These are phyloP conservation scores for Eulithis testata DNA, from an alignment of 2,888 invertebrate genomes.

Conservation along the genomic window DNA sequence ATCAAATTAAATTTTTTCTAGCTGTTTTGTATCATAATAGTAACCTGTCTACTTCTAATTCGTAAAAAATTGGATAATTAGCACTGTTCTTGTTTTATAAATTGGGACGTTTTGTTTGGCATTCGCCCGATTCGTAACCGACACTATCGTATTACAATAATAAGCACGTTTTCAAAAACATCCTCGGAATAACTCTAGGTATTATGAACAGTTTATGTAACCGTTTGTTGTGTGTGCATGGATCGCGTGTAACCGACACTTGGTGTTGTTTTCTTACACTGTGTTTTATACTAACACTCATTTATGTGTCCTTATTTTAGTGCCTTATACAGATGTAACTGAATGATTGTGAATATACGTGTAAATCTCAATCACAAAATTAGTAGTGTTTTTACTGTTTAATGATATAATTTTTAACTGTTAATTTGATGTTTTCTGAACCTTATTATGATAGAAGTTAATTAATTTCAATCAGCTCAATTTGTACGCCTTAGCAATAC, in stretches of 20 bases:
- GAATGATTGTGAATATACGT: too few relatives aligned
- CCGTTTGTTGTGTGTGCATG: conserved; percentile 48
- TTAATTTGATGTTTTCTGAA: too few relatives aligned
- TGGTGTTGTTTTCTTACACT: conserved; percentile 36
- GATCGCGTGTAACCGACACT: conserved; percentile 40
- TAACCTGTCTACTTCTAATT: too few relatives aligned
- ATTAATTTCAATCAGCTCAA: too few relatives aligned
- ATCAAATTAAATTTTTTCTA: not conserved
- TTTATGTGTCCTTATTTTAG: not conserved
- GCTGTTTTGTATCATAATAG: too few relatives aligned
- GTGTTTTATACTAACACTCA: conserved; percentile 42
- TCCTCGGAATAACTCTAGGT: conserved; percentile 35
- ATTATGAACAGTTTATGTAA: conserved; percentile 8
- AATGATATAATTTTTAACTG: too few relatives aligned
- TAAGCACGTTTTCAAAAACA: conserved; percentile 47
- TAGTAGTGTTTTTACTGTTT: too few relatives aligned
- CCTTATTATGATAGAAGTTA: too few relatives aligned
- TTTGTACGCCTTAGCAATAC: too few relatives aligned
- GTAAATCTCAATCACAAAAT: too few relatives aligned
- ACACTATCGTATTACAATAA: conserved; percentile 40
- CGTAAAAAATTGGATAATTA: not conserved
- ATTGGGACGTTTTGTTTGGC: conserved; percentile 13
- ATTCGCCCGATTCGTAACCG: conserved; percentile 37
- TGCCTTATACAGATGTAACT: conserved; percentile 10
- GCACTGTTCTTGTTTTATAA: conserved; percentile 7